Percentiles rank a stretch among this genome's conserved stretches.
Evolutionary conservation across 2,113 vertebrate genomes (phyloP).

Genomic region (Leptosomus discolor): DNA sequence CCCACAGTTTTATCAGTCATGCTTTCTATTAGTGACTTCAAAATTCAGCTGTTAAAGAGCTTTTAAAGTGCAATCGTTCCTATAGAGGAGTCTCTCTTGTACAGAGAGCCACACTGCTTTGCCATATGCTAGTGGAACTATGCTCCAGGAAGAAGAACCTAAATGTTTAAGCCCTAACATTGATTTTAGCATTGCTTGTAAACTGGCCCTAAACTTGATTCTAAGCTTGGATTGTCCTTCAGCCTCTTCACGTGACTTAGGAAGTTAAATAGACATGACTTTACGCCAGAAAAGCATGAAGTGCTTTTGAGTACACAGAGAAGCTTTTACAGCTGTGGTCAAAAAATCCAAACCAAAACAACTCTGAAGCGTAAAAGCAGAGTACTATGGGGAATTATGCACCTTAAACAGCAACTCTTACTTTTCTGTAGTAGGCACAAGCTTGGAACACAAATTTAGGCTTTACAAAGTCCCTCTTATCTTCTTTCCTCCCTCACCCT

Average conservation of each 20-base stretch:
- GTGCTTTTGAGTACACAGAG: neutral
- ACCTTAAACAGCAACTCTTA: neutral
- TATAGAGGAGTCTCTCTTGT: neutral
- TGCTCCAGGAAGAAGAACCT: constrained; percentile 82
- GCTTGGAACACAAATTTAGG: neutral
- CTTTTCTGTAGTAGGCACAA: neutral
- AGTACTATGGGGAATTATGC: neutral
- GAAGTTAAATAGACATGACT: neutral
- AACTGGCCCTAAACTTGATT: neutral
- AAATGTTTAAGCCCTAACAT: neutral
- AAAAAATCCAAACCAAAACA: neutral
- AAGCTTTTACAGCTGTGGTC: neutral
- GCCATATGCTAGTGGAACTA: neutral
- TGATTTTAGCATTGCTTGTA: neutral
- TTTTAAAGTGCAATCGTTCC: neutral
- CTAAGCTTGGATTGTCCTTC: neutral
- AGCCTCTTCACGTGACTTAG: neutral
- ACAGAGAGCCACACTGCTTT: neutral
- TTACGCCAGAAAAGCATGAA: neutral
- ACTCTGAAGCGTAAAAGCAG: neutral
- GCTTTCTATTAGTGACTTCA: neutral
- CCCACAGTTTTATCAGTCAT: neutral
- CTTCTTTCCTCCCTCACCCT: neutral
- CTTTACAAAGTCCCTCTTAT: neutral
- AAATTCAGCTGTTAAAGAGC: neutral